These are phyloP conservation scores for Saguinus imperator DNA, from an alignment of 2,113 vertebrate species.

Conservation along the genomic window DNA sequence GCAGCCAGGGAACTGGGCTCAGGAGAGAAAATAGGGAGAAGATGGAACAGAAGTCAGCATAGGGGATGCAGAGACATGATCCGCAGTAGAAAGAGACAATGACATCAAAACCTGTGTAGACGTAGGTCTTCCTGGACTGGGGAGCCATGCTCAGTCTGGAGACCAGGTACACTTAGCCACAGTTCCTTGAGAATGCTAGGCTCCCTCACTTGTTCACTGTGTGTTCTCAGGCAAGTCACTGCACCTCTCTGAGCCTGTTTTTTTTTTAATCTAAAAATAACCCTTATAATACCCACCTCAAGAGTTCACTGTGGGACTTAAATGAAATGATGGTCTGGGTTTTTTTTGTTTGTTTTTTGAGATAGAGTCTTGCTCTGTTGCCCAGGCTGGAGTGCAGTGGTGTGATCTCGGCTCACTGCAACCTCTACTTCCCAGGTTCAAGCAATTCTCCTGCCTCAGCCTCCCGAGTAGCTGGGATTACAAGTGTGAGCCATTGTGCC, in stretches of 20 bases:
- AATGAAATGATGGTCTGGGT: neutral
- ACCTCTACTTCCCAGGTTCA: no score
- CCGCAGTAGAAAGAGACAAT: neutral
- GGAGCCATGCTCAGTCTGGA: neutral
- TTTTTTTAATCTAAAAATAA: neutral
- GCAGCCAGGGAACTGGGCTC: neutral
- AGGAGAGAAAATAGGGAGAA: neutral
- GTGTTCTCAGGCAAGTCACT: neutral
- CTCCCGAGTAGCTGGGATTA: no score
- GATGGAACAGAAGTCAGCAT: neutral
- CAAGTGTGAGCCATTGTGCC: no score
- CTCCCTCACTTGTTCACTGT: neutral
- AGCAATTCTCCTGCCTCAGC: no score
- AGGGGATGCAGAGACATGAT: fast-evolving
- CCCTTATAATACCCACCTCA: neutral
- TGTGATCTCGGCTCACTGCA: no score
- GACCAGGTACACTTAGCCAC: neutral
- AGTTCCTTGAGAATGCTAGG: neutral
- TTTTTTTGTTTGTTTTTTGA: no score
- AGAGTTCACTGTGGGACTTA: neutral
- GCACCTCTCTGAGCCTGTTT: neutral
- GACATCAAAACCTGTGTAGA: neutral
- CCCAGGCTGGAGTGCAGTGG: no score
- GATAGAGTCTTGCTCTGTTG: no score
- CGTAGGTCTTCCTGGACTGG: neutral